Evolutionary conservation across 2,113 vertebrate genomes (phyloP).

Genomic region (Thamnophis sirtalis): DNA sequence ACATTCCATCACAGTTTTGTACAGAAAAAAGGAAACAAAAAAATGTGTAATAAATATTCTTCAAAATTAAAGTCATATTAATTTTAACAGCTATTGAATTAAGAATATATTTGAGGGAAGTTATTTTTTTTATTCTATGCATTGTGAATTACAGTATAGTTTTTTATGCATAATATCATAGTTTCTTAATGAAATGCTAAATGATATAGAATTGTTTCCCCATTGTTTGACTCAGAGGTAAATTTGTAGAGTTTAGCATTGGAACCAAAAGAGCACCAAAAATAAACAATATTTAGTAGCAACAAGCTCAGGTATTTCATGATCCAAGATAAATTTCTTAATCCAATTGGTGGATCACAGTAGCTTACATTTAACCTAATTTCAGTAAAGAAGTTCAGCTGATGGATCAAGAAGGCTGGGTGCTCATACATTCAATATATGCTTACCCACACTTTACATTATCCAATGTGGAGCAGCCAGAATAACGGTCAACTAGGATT

Average conservation of each 20-base stretch:
- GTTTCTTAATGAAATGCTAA: neutral
- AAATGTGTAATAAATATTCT: neutral
- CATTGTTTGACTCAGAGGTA: neutral
- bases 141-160: neutral
- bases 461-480: neutral
- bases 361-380: neutral
- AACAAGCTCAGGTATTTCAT: neutral
- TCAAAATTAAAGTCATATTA: slow-evolving; percentile 1
- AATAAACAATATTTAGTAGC: neutral
- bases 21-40: slow-evolving; percentile 2
- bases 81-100: neutral
- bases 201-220: neutral
- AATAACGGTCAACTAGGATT: neutral
- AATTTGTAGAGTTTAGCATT: neutral
- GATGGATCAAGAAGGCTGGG: neutral
- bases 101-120: neutral
- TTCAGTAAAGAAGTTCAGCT: neutral
- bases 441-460: neutral
- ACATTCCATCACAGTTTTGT: neutral
- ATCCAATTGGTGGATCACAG: neutral
- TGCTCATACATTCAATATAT: neutral
- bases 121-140: neutral
- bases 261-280: neutral
- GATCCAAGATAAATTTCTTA: neutral
- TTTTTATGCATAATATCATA: neutral